Evolutionary conservation across 2,888 invertebrate species (phyloP).

Genomic region (Bellardia pandia): DNA sequence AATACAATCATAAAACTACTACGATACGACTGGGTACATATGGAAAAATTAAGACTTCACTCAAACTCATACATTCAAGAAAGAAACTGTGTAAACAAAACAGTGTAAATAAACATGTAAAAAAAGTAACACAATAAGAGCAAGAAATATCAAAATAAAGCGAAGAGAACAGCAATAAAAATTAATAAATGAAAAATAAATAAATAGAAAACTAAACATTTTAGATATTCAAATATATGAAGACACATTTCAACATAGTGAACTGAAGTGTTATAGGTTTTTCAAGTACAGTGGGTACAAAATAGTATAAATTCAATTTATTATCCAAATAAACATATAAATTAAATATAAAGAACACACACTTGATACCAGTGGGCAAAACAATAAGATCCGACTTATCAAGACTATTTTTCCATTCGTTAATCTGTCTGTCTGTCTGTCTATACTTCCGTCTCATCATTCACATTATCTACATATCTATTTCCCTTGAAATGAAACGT

Average conservation of each 20-base stretch:
- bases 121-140: constrained; percentile 30
- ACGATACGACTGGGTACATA: not conserved
- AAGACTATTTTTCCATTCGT: constrained; percentile 14
- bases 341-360: too few species aligned
- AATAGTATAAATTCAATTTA: too few species aligned
- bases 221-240: too few species aligned
- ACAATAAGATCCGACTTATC: not conserved
- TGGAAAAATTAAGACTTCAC: not conserved
- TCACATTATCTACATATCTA: not conserved
- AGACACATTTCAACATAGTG: too few species aligned
- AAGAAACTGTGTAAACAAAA: constrained; percentile 33
- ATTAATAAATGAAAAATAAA: not conserved
- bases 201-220: not conserved
- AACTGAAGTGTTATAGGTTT: not conserved
- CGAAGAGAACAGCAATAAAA: not conserved
- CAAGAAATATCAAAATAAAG: too few species aligned
- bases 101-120: constrained; percentile 43
- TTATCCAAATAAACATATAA: too few species aligned
- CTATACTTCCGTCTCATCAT: not conserved
- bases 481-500: constrained; percentile 7
- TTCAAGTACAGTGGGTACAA: too few species aligned
- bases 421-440: not conserved
- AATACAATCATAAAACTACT: not conserved
- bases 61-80: not conserved
- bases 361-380: too few species aligned